Percentiles rank a stretch among this genome's conserved stretches.
Conservation (phyloP, 2,797 vertebrate species). For the Antrozous pallidus region DNA sequence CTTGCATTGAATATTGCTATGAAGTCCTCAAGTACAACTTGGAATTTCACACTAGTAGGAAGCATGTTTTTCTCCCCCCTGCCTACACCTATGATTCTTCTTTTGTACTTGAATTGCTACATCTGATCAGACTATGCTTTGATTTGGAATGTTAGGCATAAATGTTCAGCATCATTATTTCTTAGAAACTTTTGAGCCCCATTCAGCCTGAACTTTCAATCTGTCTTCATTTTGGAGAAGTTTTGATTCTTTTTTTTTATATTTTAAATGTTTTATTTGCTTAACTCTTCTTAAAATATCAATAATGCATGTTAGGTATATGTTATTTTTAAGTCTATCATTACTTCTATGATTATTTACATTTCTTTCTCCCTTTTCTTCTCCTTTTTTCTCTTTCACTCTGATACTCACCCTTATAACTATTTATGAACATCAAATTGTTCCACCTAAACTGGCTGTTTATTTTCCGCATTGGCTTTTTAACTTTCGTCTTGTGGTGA, state of each 20-base stretch:
- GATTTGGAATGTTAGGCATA: neutral
- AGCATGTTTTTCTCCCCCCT: neutral
- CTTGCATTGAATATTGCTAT: neutral
- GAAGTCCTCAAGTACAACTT: neutral
- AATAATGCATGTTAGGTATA: neutral
- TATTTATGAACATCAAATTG: neutral
- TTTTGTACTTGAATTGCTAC: constrained; percentile 16
- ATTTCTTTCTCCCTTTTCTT: neutral
- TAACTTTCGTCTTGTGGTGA: neutral
- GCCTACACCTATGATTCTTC: neutral
- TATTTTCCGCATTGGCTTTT: neutral
- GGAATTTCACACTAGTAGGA: neutral
- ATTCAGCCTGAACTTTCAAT: neutral
- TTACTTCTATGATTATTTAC: neutral
- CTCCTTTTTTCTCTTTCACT: neutral
- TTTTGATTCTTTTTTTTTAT: neutral
- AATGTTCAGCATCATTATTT: constrained; percentile 1
- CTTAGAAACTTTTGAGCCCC: neutral
- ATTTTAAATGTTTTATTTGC: neutral
- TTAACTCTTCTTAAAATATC: neutral
- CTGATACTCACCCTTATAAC: neutral
- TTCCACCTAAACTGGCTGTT: neutral
- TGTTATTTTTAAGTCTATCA: neutral
- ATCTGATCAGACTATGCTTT: neutral
- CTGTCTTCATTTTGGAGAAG: neutral